These are phyloP conservation scores for Gila robusta DNA, from an alignment of 2,797 vertebrate species.

Conservation along the genomic window DNA sequence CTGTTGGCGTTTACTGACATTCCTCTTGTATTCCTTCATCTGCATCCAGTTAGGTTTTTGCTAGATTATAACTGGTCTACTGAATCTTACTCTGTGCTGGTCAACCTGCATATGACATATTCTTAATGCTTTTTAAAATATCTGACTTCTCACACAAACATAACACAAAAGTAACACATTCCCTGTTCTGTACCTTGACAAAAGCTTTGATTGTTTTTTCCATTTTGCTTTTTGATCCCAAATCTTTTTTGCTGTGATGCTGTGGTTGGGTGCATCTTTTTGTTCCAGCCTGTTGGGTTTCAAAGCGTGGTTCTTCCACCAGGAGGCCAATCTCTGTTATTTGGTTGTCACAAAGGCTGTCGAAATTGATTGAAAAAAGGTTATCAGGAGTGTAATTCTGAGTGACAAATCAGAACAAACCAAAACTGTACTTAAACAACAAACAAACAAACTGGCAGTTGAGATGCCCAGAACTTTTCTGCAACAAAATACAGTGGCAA, in stretches of 20 bases:
- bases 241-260: neutral
- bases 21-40: neutral
- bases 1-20: neutral
- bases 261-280: neutral
- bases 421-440: neutral
- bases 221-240: neutral
- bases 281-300: neutral
- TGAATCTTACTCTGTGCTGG: neutral
- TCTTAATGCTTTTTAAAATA: constrained; percentile 10
- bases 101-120: neutral
- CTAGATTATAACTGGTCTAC: neutral
- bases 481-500: neutral
- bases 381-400: neutral
- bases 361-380: neutral
- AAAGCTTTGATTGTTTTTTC: neutral
- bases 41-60: neutral
- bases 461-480: neutral
- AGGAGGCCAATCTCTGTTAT: constrained; percentile 39
- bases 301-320: constrained; percentile 14
- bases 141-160: neutral
- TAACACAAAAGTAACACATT: neutral
- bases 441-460: neutral
- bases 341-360: constrained; percentile 54
- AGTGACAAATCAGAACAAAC: neutral
- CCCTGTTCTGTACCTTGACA: constrained; percentile 16